Conservation (phyloP, 2,113 vertebrate genomes). For the Origma solitaria region DNA sequence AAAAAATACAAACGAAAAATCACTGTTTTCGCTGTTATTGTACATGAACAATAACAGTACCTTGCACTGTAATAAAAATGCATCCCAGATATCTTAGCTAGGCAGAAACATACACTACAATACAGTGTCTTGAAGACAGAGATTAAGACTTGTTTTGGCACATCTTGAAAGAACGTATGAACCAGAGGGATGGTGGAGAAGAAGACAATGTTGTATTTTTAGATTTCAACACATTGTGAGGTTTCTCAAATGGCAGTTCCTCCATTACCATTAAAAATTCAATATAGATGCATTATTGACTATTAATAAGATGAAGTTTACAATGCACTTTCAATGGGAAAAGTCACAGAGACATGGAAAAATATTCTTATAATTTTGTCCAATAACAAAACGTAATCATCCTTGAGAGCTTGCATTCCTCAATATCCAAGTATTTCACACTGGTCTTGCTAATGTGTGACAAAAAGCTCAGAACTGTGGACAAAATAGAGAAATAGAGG, state of each 20-base stretch:
- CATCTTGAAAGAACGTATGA: slow-evolving; percentile 21
- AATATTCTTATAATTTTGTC: background rate
- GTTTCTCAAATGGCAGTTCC: slow-evolving; percentile 16
- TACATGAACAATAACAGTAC: slow-evolving; percentile 32
- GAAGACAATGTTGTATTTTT: slow-evolving; percentile 36
- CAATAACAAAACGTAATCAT: background rate
- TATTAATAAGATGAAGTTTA: slow-evolving; percentile 34
- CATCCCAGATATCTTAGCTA: slow-evolving; percentile 10
- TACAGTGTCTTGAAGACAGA: background rate
- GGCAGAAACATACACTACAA: background rate
- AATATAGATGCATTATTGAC: background rate
- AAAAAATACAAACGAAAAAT: slow-evolving; percentile 50
- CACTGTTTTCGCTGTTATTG: slow-evolving; percentile 4
- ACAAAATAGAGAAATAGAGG: background rate
- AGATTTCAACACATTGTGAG: background rate
- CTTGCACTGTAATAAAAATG: slow-evolving; percentile 27
- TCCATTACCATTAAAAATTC: slow-evolving; percentile 18
- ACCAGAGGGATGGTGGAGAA: background rate
- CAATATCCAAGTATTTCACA: background rate
- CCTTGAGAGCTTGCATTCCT: background rate
- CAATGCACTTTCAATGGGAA: background rate
- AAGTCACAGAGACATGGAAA: slow-evolving; percentile 13
- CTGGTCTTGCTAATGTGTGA: background rate
- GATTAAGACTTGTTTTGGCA: slow-evolving; percentile 50
- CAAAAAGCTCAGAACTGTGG: background rate